Base-by-base conservation (phyloP, 2,113 vertebrate species). In the Ceyx margarethae region DNA sequence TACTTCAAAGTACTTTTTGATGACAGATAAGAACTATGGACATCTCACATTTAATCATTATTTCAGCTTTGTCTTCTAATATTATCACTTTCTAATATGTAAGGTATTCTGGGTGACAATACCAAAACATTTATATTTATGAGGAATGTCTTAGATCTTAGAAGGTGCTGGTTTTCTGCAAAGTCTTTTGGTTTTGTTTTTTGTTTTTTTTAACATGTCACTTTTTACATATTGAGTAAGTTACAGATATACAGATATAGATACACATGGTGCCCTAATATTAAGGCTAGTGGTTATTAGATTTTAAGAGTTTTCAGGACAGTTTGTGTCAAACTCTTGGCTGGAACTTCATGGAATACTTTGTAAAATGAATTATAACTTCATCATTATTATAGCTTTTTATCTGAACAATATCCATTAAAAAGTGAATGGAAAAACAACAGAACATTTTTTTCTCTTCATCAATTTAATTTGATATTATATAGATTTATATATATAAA, bases 11-110 rank as follows among this genome's bases (percentile, higher is more conserved):
- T 77, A 62, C 29, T 81, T 95, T 66, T 81, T 73, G 40, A 22
- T 94, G 69, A 94, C 21, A 91, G 60, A 43, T 40, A 50, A 76
- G 29, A 92, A 80, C 11, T 60, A 67, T 5, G 9, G 74, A 78
- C 57, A 87, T 74, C n/a, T 87, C 33, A 68, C 33, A 81, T 26
- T 58, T 81, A 81, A 53, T 62, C 43, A 79, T 56, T 54, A 78
- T 78, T 95, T 95, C 81, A 37, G 12, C 35, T 90, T 91, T 57
- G 25, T 90, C 57, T 68, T 79, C 16, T 83, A 76, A 86, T 87
- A 84, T 79, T 14, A 46, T 78, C 22, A 81, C 46, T n/a, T n/a
- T n/a, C n/a, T n/a, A n/a, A n/a, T n/a, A n/a, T n/a, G n/a, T n/a
- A n/a, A n/a, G n/a, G n/a, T n/a, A n/a, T n/a, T n/a, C n/a, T n/a